Evolutionary conservation across 2,113 vertebrate genomes (phyloP).

Genomic region (Cynopterus brachyotis): DNA sequence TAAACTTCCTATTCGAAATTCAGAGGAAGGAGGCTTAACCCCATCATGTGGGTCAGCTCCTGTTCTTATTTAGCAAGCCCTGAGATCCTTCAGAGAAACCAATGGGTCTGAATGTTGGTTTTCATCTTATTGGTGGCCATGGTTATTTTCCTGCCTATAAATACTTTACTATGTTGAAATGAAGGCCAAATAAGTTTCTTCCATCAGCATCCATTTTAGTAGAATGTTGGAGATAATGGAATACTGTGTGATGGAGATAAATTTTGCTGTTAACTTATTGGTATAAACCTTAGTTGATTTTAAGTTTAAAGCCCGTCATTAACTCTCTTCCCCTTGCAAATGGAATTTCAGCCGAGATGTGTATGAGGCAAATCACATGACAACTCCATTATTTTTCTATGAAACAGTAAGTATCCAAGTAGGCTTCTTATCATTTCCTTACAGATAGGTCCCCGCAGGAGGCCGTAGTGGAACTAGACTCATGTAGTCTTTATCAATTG

Average conservation of each 20-base stretch:
- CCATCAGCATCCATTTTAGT: constrained; percentile 5
- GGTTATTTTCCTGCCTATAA: constrained; percentile 55
- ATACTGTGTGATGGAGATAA: constrained; percentile 6
- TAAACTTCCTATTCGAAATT: constrained; percentile 17
- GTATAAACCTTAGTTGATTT: constrained; percentile 4
- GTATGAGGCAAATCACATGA: background rate
- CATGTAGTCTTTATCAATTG: background rate
- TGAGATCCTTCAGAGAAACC: background rate
- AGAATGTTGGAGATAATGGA: constrained; percentile 59
- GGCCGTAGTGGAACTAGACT: background rate
- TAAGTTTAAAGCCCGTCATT: background rate
- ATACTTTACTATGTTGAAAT: constrained; percentile 45
- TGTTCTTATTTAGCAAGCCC: background rate
- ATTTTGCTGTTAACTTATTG: background rate
- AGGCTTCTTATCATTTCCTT: background rate
- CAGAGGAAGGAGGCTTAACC: background rate
- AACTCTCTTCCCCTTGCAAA: background rate
- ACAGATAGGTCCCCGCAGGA: background rate
- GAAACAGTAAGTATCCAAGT: background rate
- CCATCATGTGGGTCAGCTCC: background rate
- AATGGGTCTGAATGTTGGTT: background rate
- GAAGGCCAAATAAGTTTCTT: constrained; percentile 41
- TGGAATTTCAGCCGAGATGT: constrained; percentile 32
- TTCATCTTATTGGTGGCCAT: background rate
- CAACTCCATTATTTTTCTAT: background rate